Evolutionary conservation across 2,797 vertebrate species (phyloP).

Genomic region (Tolypeutes matacus): DNA sequence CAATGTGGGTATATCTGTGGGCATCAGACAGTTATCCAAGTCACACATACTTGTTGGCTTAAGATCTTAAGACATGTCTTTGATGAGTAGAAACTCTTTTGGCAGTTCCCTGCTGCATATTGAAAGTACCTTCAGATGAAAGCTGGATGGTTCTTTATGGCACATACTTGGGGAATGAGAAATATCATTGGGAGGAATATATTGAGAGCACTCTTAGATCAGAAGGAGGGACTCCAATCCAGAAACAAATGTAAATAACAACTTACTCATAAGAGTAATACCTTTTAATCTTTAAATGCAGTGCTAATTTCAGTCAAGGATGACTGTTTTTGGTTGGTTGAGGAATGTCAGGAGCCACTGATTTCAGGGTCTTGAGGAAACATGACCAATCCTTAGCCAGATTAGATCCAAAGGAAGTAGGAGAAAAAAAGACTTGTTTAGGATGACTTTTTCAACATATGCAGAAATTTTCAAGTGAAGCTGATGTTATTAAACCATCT

Average conservation of each 20-base stretch:
- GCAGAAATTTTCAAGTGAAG: constrained; percentile 52
- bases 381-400: not conserved
- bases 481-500: constrained; percentile 49
- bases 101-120: not conserved
- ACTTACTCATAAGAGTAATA: not conserved
- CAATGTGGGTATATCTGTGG: not conserved
- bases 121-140: not conserved
- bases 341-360: not conserved
- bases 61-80: not conserved
- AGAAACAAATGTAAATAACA: not conserved
- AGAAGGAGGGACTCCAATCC: not conserved
- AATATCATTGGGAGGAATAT: not conserved
- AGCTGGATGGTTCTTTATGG: not conserved
- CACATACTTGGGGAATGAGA: not conserved
- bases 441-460: constrained; percentile 14
- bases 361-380: not conserved
- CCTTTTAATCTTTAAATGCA: not conserved
- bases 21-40: not conserved
- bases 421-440: not conserved
- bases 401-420: not conserved
- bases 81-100: not conserved
- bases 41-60: not conserved
- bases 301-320: not conserved
- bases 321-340: not conserved
- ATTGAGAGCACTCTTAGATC: not conserved